Evolutionary conservation across 2,888 invertebrate species (phyloP).

Genomic region (Torymus aiolomorphi): DNA sequence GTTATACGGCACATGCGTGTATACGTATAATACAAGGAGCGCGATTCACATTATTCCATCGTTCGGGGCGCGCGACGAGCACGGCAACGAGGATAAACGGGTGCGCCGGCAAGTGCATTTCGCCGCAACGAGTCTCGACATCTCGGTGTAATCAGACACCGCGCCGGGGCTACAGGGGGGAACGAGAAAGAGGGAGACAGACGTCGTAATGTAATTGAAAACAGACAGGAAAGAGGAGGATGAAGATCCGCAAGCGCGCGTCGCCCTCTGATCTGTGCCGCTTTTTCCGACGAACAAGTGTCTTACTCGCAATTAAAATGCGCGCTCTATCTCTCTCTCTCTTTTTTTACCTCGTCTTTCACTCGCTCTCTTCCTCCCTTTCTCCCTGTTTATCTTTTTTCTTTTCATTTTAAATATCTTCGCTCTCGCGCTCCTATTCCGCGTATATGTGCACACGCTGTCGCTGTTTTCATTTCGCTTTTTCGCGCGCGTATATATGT

Average conservation of each 20-base stretch:
- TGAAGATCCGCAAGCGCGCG: slow-evolving; percentile 60
- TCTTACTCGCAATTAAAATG: slow-evolving; percentile 55
- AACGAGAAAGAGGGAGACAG: neutral
- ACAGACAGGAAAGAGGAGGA: slow-evolving; percentile 58
- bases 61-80: slow-evolving; percentile 60
- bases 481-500: neutral
- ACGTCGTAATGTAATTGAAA: slow-evolving; percentile 70
- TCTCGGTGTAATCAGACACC: slow-evolving; percentile 76
- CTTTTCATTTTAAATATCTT: neutral
- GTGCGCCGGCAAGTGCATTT: slow-evolving; percentile 66
- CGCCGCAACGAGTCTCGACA: slow-evolving; percentile 70
- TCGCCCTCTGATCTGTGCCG: slow-evolving; percentile 69
- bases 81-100: slow-evolving; percentile 36
- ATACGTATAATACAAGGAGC: slow-evolving; percentile 20
- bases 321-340: neutral
- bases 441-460: neutral
- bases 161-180: slow-evolving; percentile 23
- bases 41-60: slow-evolving; percentile 60
- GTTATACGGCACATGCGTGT: neutral
- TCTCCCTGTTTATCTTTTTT: slow-evolving; percentile 13
- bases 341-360: slow-evolving; percentile 9
- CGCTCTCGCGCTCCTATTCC: neutral
- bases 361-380: neutral
- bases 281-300: slow-evolving; percentile 45
- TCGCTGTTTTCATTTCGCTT: neutral